phyloP scores from a whole-genome alignment of 2,113 vertebrate genomes.

The Pterocles gutturalis region DNA sequence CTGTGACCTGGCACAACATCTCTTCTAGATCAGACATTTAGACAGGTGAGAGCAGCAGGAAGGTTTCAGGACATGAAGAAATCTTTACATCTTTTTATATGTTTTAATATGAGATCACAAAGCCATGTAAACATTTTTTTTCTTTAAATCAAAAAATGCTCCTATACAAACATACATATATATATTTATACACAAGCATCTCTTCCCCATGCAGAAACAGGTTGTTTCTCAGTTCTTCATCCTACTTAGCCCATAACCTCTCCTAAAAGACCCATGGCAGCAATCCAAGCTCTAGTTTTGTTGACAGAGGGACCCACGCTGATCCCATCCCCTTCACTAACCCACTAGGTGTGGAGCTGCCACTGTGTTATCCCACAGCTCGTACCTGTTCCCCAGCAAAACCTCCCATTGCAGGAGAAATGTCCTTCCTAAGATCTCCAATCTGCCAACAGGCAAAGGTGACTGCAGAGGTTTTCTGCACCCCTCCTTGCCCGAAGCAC shows the following conservation, averaged over 20 bases:
- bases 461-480: neutral
- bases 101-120: neutral
- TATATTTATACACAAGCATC: neutral
- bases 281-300: neutral
- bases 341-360: neutral
- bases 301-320: neutral
- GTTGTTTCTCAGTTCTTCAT: neutral
- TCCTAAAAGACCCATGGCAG: neutral
- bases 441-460: rapidly evolving
- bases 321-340: neutral
- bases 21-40: neutral
- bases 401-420: neutral
- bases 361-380: neutral
- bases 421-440: neutral
- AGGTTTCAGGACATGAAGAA: neutral
- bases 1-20: neutral
- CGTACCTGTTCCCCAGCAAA: neutral
- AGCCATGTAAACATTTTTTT: neutral
- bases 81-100: neutral
- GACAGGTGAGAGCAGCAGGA: neutral
- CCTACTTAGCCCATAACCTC: neutral
- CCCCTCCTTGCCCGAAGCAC: rapidly evolving
- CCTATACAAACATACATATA: neutral
- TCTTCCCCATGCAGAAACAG: neutral
- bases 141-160: neutral